Base-by-base conservation (phyloP, 2,888 invertebrate species). In the Chrysodeixis includens region DNA sequence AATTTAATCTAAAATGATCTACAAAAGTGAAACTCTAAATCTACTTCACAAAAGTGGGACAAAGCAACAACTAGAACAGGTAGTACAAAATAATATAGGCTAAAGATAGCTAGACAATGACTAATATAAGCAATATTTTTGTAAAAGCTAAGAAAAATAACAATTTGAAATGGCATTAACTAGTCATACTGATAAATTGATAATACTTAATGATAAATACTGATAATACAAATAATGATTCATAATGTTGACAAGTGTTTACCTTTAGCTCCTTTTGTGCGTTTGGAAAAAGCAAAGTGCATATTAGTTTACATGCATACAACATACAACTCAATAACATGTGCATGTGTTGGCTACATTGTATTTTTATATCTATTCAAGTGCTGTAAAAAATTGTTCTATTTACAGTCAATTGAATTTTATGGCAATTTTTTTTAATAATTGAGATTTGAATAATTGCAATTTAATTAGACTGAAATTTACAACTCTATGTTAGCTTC, bases 261-360 rank as follows among this genome's bases (percentile, higher is more conserved):
- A 94, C 94, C 94, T 94, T 94, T 68, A 94, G 85, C 85, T 94
- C 94, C 94, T 94, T 88, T 85, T 81, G 92, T 91, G 93, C 85
- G 75, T 79, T 83, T 83, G 86, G 79, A 87, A 87, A 89, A 93
- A 91, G 87, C 87, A 91, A 90, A 90, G 82, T 84, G 85, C 83
- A 83, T 83, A 87, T 93, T 92, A 92, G 82, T 91, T 67, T 79
- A 85, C 66, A 66, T 83, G 83, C 81, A 69, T 59, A 68, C 53
- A 53, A 44, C 81, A 69, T 59, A 68, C 53, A 53, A 44, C 61
- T 61, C 16, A 57, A 22, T 56, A 51, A 71, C 49, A 66, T 63
- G 62, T 69, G 65, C 56, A 49, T 56, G 56, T 56, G 56, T 54
- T 32, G 9, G n/a, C 10, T 52, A 16, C 20, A 30, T 35, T 26